phyloP scores from a whole-genome alignment of 1,140 invertebrate genomes.

The Caenorhabditis tropicalis region DNA sequence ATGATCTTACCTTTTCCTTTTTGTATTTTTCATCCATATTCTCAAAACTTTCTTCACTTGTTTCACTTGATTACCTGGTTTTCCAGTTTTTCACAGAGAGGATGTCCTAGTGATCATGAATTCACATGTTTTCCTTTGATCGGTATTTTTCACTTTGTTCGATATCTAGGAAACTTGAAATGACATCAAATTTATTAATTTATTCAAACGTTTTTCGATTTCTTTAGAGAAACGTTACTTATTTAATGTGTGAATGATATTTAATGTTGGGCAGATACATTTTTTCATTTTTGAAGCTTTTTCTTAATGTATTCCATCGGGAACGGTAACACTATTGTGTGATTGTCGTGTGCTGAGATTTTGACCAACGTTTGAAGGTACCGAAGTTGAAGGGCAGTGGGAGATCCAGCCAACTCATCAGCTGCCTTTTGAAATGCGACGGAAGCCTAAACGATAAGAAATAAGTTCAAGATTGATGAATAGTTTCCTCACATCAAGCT shows the following conservation, averaged over 20 bases:
- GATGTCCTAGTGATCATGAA: no score
- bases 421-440: slow-evolving; percentile 61
- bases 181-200: not conserved
- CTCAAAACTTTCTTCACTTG: not conserved
- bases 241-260: not conserved
- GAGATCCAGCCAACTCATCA: slow-evolving; percentile 55
- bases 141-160: not conserved
- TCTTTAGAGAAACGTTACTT: no score
- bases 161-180: not conserved
- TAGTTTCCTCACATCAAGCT: slow-evolving; percentile 77
- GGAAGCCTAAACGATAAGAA: slow-evolving; percentile 56
- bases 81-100: no score
- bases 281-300: slow-evolving; percentile 28
- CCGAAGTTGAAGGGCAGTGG: slow-evolving; percentile 61
- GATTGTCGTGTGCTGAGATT: slow-evolving; percentile 63
- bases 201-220: not conserved
- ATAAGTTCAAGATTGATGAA: not conserved
- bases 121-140: not conserved
- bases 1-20: not conserved
- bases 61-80: not conserved
- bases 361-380: slow-evolving; percentile 61
- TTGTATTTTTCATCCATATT: not conserved
- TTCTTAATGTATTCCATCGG: slow-evolving; percentile 55
- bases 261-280: not conserved
- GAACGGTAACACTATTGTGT: slow-evolving; percentile 63